phyloP scores from a whole-genome alignment of 2,797 vertebrate species.

The Ceyx erithaca region DNA sequence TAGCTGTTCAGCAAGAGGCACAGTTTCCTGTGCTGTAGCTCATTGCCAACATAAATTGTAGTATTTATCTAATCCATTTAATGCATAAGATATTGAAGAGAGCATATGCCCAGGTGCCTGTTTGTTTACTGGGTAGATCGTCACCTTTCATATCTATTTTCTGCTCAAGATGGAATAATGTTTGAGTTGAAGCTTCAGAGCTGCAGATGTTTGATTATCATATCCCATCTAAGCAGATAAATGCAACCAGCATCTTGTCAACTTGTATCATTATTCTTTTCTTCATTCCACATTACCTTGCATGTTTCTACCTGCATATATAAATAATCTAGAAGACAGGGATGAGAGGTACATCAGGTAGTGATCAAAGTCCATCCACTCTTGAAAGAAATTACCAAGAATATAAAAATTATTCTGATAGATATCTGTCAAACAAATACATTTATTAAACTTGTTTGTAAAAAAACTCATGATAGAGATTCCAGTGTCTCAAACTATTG shows the following conservation, averaged over 20 bases:
- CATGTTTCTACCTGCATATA: neutral
- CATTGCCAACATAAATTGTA: neutral
- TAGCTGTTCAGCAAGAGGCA: neutral
- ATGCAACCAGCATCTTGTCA: neutral
- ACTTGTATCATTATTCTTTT: neutral
- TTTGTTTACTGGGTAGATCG: neutral
- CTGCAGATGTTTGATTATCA: slow-evolving; percentile 19
- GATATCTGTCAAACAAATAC: neutral
- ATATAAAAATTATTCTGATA: neutral
- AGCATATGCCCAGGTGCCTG: neutral
- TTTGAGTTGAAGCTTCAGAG: neutral
- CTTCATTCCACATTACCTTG: neutral
- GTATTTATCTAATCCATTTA: neutral
- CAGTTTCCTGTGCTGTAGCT: neutral
- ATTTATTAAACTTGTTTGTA: neutral
- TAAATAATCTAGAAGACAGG: neutral
- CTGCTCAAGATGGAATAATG: neutral
- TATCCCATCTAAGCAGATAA: neutral
- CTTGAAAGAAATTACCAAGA: neutral
- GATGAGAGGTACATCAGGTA: neutral
- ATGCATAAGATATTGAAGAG: neutral
- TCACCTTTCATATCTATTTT: neutral
- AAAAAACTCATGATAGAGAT: neutral
- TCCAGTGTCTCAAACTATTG: neutral
- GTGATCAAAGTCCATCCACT: neutral